Base-by-base conservation (phyloP, 2,888 invertebrate species). In the Pristionchus mayeri region DNA sequence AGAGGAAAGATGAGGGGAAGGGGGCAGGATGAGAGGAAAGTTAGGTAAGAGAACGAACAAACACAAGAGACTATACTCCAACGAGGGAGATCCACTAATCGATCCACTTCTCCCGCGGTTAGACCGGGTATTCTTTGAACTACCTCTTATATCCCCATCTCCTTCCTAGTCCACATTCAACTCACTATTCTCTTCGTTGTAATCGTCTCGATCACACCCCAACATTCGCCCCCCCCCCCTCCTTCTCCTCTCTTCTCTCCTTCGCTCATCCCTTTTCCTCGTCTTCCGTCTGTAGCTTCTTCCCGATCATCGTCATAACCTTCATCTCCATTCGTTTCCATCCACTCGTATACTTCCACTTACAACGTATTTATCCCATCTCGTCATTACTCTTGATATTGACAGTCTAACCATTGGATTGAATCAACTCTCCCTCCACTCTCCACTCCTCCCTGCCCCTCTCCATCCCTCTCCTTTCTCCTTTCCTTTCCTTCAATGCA, bases 221-320 rank as follows among this genome's bases (percentile, higher is more conserved):
- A 27, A 24, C 44, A 27, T 48, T 48, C 16, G 24, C 30, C 34
- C 63, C 18, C 52, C 63, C 37, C 16, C 7, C 60, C 50, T 30
- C n/a, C n/a, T 48, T 27, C 24, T 50, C 24, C 60, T 78, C 76
- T 76, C 34, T 83, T 48, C 71, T 60, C 52, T 60, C 50, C 52
- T 50, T 44, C 54, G 83, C 52, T 48, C 79, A 44, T 57, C 44
- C 52, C 44, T 67, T 37, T 44, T 50, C 60, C 37, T 48, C 71
- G 9, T n/a, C 44, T 48, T 76, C 57, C 34, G 18, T 84, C 40
- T 50, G 16, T 84, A 82, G 71, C 80, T 86, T 27, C 50, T 21
- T 83, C 44, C 82, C 83, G 81, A 80, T 85, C 84, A 85, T 27
- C 24, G 2, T 75, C n/a, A 75, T 21, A 3, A 37, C 40, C 24